Evolutionary conservation across 2,888 invertebrate species (phyloP).

Genomic region (Patella caerulea): DNA sequence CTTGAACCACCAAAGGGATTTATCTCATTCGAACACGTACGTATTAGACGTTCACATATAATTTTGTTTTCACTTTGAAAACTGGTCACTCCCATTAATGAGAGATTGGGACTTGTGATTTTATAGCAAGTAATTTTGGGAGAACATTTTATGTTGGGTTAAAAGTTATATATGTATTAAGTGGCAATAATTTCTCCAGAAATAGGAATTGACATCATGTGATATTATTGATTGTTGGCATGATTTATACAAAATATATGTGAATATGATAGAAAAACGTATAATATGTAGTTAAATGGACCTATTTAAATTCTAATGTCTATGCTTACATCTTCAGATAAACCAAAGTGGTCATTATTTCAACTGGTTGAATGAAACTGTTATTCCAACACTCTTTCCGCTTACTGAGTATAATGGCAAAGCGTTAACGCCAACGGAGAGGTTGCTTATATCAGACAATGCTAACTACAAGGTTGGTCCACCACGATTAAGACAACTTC

Average conservation of each 20-base stretch:
- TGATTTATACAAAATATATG: too few species aligned
- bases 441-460: conserved; percentile 45
- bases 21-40: conserved; percentile 10
- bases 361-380: conserved; percentile 44
- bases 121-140: too few species aligned
- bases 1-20: conserved; percentile 11
- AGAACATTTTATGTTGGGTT: too few species aligned
- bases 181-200: too few species aligned
- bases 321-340: too few species aligned
- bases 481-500: conserved; percentile 51
- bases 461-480: conserved; percentile 54
- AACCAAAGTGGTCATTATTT: conserved; percentile 11
- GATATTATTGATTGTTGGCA: too few species aligned
- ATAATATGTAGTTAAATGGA: too few species aligned
- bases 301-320: too few species aligned
- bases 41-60: background rate
- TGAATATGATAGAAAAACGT: too few species aligned
- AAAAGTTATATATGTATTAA: too few species aligned
- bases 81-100: background rate
- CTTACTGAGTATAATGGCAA: conserved; percentile 40
- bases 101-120: too few species aligned
- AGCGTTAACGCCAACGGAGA: conserved; percentile 40
- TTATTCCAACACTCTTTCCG: conserved; percentile 47
- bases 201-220: too few species aligned
- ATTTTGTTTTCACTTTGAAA: background rate